Base-by-base conservation (phyloP, 2,113 vertebrate genomes). In the Meriones unguiculatus region DNA sequence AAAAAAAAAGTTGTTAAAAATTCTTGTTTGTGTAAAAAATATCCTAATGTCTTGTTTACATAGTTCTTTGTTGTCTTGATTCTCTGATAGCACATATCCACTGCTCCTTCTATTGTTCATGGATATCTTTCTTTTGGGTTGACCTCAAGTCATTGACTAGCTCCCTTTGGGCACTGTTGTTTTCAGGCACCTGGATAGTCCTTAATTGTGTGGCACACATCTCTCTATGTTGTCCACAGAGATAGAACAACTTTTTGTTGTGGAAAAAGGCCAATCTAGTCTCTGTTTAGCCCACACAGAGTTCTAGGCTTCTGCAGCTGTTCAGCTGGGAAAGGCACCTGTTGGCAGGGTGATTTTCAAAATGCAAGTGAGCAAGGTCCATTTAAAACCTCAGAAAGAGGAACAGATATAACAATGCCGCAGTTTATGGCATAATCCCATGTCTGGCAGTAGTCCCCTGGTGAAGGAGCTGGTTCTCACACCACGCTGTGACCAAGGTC, bases 301-400 rank as follows among this genome's bases (percentile, higher is more conserved):
- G 80, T 84, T 93, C 35, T 15, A 80, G 80, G 82, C 84, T 90
- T 95, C 65, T 94, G 82, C 97, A 97, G 93, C 96, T 96, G 96
- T 95, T 92, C 96, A 93, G 89, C 93, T 96, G 93, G 86, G 91
- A 87, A 73, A 94, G 73, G 50, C 94, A 97, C 91, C 95, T 97
- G 95, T 57, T 78, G 86, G 41, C 41, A 70, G 69, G 82, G 75
- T 94, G 82, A 78, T 84, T 96, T 96, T 95, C 93, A 91, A 92
- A 95, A 96, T 35, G 89, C 30, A 38, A 30, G 20, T 41, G 82
- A 88, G 57, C 77, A 82, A 91, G 50, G 41, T 24, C 91, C 41
- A 32, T 77, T 91, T 86, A 69, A 95, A 80, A 46, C 46, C 54
- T 24, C 85, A 35, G 75, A 91, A 95, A 93, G 92, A 91, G 88